These are phyloP conservation scores for Crocodylus rhombifer DNA, from an alignment of 2,797 vertebrate species.

Conservation along the genomic window DNA sequence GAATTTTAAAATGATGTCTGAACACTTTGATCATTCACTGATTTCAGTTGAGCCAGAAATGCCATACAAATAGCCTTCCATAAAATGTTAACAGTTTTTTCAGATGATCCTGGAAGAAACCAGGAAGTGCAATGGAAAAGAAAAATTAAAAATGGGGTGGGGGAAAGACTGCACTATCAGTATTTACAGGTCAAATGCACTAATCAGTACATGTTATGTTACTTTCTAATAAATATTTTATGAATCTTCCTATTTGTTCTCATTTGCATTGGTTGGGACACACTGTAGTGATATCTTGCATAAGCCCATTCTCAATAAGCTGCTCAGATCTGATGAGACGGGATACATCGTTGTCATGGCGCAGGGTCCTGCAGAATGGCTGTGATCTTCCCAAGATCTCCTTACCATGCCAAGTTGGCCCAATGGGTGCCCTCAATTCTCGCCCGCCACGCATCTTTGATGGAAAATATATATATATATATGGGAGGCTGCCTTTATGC, in stretches of 20 bases:
- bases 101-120: background rate
- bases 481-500: too few relatives aligned
- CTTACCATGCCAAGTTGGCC: too few relatives aligned
- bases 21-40: background rate
- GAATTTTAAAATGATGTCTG: constrained; percentile 30
- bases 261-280: background rate
- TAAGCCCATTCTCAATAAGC: background rate
- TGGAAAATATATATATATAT: too few relatives aligned
- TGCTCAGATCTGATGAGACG: background rate
- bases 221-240: background rate
- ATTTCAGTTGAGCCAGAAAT: constrained; percentile 3
- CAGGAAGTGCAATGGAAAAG: background rate
- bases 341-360: background rate
- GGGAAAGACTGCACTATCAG: background rate
- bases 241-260: background rate
- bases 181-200: background rate
- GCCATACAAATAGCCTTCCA: background rate
- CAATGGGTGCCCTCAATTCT: too few relatives aligned
- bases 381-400: too few relatives aligned
- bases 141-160: too few relatives aligned
- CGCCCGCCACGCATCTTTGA: too few relatives aligned
- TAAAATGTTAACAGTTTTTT: background rate
- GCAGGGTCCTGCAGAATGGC: too few relatives aligned
- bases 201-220: background rate
- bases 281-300: background rate